A percentile compares a stretch with the other conserved stretches of the same genome.
Evolutionary conservation across 2,113 vertebrate genomes (phyloP).

Genomic region (Phalacrocorax aristotelis): DNA sequence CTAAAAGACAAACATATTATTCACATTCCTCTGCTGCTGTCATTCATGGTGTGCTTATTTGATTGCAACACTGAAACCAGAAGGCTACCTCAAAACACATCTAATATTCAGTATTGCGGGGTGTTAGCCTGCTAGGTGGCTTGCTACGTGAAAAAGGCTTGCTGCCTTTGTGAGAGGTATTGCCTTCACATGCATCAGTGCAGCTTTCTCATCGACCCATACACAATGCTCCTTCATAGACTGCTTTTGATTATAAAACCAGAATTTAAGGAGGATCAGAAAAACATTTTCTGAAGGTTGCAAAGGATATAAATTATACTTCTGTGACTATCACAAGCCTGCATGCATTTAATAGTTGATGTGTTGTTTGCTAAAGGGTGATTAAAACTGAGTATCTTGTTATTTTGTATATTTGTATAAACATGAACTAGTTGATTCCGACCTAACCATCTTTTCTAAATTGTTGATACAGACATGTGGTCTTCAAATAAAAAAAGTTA

Average conservation of each 20-base stretch:
- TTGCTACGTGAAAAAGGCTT: not conserved
- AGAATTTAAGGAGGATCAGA: not conserved
- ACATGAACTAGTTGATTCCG: not conserved
- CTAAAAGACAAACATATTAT: slow-evolving; percentile 28
- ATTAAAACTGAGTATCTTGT: not conserved
- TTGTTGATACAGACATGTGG: not conserved
- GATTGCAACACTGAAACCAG: not conserved
- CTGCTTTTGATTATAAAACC: not conserved
- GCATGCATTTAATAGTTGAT: not conserved
- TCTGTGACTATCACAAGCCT: not conserved
- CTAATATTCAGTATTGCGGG: not conserved
- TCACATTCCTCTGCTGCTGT: not conserved
- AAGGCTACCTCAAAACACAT: not conserved
- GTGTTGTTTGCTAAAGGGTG: not conserved
- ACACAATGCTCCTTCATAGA: not conserved
- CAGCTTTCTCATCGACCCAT: not conserved
- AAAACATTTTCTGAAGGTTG: not conserved
- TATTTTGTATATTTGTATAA: not conserved
- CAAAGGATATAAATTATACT: not conserved
- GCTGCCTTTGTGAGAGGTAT: not conserved
- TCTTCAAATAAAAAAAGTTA: not conserved
- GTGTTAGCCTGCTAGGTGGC: not conserved
- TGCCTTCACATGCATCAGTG: not conserved
- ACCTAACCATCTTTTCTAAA: not conserved
- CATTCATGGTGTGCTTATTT: not conserved